These are phyloP conservation scores for Pedionomus torquatus DNA, from an alignment of 2,113 vertebrate genomes.

Conservation along the genomic window DNA sequence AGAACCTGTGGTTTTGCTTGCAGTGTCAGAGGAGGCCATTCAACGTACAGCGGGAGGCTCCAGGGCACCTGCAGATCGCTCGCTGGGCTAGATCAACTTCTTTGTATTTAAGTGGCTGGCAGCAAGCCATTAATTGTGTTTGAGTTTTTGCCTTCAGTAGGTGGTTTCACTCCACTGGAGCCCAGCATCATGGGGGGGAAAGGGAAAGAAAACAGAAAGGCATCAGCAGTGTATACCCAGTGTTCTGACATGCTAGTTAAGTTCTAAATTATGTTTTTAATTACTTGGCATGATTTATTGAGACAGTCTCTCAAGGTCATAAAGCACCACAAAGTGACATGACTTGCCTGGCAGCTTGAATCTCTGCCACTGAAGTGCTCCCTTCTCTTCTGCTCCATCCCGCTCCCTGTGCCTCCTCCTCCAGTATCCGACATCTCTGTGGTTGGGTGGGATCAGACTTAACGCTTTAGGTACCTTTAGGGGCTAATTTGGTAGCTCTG, in stretches of 20 bases:
- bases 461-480: not conserved
- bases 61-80: not conserved
- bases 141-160: not conserved
- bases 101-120: not conserved
- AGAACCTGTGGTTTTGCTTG: not conserved
- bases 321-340: conserved; percentile 4
- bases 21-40: not conserved
- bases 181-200: not conserved
- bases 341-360: not conserved
- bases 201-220: not conserved
- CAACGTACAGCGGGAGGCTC: not conserved
- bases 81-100: not conserved
- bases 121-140: not conserved
- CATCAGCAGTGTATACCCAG: not conserved
- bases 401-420: not conserved
- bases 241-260: conserved; percentile 11
- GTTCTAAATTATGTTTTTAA: conserved; percentile 52
- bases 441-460: not conserved
- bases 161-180: conserved; percentile 6
- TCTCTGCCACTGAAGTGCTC: not conserved
- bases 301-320: conserved; percentile 37
- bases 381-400: not conserved
- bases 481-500: not conserved
- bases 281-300: conserved; percentile 54
- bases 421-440: not conserved